A percentile compares a stretch with the other conserved stretches of the same genome.
Evolutionary conservation across 2,113 vertebrate species (phyloP).

Genomic region (Scatophagus argus): DNA sequence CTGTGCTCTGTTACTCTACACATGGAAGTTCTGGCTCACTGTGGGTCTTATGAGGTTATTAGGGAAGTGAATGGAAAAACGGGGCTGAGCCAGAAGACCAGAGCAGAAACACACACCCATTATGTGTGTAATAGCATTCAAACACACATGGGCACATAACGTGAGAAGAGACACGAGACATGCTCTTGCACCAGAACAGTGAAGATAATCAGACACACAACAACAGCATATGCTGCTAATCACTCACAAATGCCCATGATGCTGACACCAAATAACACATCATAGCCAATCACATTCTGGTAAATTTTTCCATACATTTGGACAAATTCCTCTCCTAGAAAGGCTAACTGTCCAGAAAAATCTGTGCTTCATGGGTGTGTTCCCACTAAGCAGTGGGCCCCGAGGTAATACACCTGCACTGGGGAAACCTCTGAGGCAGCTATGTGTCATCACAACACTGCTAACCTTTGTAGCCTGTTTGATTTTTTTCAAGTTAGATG

Average conservation of each 20-base stretch:
- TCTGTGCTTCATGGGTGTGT: background rate
- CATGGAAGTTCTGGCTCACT: slow-evolving; percentile 32
- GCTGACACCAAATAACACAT: slow-evolving; percentile 19
- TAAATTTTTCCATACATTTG: slow-evolving; percentile 47
- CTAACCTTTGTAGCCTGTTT: background rate
- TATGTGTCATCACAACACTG: background rate
- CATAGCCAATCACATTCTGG: background rate
- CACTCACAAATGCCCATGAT: slow-evolving; percentile 38
- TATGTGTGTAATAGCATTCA: slow-evolving; percentile 8
- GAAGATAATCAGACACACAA: slow-evolving; percentile 15
- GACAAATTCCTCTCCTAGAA: slow-evolving; percentile 17
- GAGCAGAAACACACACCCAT: slow-evolving; percentile 23
- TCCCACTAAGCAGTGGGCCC: slow-evolving; percentile 33
- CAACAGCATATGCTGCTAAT: slow-evolving; percentile 40
- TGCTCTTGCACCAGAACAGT: background rate
- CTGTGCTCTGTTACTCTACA: slow-evolving; percentile 15
- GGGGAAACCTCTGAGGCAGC: background rate
- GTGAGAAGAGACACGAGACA: slow-evolving; percentile 5
- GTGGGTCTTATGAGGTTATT: slow-evolving; percentile 2
- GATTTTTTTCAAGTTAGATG: slow-evolving; percentile 4
- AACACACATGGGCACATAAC: slow-evolving; percentile 22
- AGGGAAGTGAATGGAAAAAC: slow-evolving; percentile 56
- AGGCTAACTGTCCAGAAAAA: slow-evolving; percentile 7
- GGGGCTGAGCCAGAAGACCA: slow-evolving; percentile 30
- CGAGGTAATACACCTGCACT: slow-evolving; percentile 53